Evolutionary conservation across 1,140 invertebrate genomes (phyloP).

Genomic region (Pentalonia nigronervosa): DNA sequence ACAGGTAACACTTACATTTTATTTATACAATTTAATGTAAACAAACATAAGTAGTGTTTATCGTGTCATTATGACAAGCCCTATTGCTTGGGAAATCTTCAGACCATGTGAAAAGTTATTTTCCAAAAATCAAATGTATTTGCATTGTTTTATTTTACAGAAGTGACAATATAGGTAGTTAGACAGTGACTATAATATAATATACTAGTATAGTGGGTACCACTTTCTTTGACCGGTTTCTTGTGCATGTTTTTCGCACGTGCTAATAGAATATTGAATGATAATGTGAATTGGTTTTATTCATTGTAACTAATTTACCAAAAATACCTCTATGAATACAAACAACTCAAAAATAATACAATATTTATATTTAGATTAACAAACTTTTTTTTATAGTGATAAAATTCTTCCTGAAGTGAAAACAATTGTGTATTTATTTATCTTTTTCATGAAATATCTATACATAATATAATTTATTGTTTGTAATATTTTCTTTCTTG

Average conservation of each 20-base stretch:
- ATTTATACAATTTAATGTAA: conserved; percentile 27
- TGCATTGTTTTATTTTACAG: conserved; percentile 43
- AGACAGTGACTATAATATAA: not conserved
- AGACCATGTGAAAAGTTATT: conserved; percentile 47
- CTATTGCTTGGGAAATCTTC: conserved; percentile 36
- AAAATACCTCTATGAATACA: conserved; percentile 42
- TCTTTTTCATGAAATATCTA: not conserved
- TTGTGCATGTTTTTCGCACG: conserved; percentile 52
- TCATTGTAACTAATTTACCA: conserved; percentile 43
- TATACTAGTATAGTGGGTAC: conserved; percentile 20
- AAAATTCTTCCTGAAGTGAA: conserved; percentile 21
- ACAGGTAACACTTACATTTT: conserved; percentile 7
- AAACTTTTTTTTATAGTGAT: not conserved
- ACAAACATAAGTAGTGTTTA: not conserved
- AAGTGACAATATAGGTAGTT: conserved; percentile 18
- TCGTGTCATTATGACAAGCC: conserved; percentile 37
- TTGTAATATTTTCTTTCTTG: not conserved
- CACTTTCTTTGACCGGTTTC: conserved; percentile 52
- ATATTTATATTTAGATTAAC: not conserved
- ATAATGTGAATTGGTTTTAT: conserved; percentile 31
- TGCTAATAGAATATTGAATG: conserved; percentile 54
- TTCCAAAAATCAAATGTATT: conserved; percentile 22
- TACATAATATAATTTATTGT: not conserved
- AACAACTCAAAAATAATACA: conserved; percentile 25
- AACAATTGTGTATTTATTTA: not conserved